Evolutionary conservation across 2,113 vertebrate genomes (phyloP).

Genomic region (Australoheros scitulus): DNA sequence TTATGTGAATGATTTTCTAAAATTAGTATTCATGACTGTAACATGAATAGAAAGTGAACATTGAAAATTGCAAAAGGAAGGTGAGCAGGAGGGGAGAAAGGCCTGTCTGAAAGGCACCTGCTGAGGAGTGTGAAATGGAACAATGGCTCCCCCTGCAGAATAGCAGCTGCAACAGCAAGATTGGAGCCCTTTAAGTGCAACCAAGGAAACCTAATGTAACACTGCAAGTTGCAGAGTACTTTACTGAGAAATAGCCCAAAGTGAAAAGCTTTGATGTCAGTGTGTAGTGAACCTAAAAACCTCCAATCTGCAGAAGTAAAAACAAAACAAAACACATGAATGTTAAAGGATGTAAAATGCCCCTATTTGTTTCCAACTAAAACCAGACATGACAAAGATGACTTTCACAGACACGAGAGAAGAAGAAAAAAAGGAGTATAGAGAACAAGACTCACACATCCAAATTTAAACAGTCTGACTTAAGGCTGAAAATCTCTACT

Average conservation of each 20-base stretch:
- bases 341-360: neutral
- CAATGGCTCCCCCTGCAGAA: conserved; percentile 73
- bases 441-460: neutral
- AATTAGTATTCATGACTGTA: conserved; percentile 14
- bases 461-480: conserved; percentile 6
- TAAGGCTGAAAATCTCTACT: neutral
- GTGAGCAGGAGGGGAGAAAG: neutral
- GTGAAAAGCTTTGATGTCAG: neutral
- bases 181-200: no score
- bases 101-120: no score
- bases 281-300: neutral
- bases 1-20: conserved; percentile 1
- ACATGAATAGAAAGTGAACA: conserved; percentile 13
- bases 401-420: neutral
- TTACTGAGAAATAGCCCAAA: neutral
- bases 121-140: conserved; percentile 39
- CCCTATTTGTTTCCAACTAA: neutral
- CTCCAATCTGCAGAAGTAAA: neutral
- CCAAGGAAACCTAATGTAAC: neutral
- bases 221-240: neutral
- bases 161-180: neutral
- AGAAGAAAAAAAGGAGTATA: neutral
- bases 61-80: neutral
- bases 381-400: conserved; percentile 6
- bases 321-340: neutral